Evolutionary conservation across 2,797 vertebrate species (phyloP), one percentile per base, ranked within the genome.

Genomic region (Platalea minor): DNA sequence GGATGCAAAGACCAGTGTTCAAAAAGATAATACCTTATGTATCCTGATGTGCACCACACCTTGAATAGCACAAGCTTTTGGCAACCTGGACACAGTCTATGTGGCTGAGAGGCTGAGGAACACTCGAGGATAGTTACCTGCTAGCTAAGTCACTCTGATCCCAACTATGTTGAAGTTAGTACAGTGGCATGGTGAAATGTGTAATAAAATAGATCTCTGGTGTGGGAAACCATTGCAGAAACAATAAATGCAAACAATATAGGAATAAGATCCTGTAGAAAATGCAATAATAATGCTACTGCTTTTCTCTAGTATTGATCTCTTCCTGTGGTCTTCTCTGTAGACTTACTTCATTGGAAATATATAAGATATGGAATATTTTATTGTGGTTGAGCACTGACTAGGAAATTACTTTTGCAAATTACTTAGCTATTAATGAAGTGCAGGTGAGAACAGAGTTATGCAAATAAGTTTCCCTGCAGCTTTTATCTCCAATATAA

Each of bases 241-340:
- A 83, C 31, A 77, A 72, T n/a, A 94, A 94, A 91, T 1, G 2
- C 12, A 92, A 88, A 85, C 17, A 93, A 61, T 51, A 70, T 13
- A 88, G 59, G 53, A 92, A 93, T 53, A 89, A 61, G 50, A 81
- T 61, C 63, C 45, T 54, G 7, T 51, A 93, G 39, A 93, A 89
- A 89, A 83, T 54, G 19, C 9, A 85, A 68, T 59, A 67, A 87
- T 64, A 95, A 89, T 17, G 74, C 94, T 75, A 89, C 39, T 75
- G 61, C 86, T 89, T 96, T 96, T 84, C 48, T 88, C 14, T 81
- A 35, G 3, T 70, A 93, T 94, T 41, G 79, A 90, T 95, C 77
- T 93, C 63, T 96, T 96, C 70, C 64, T 95, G 23, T 91, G 70
- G 45, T 88, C 82, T 91, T 95, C 83, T 95, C 50, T 92, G 63